These are phyloP conservation scores for Aurelia sp. DNA, from an alignment of 30 jellyfish, hydroid and myxozoan genomes.

Conservation along the genomic window DNA sequence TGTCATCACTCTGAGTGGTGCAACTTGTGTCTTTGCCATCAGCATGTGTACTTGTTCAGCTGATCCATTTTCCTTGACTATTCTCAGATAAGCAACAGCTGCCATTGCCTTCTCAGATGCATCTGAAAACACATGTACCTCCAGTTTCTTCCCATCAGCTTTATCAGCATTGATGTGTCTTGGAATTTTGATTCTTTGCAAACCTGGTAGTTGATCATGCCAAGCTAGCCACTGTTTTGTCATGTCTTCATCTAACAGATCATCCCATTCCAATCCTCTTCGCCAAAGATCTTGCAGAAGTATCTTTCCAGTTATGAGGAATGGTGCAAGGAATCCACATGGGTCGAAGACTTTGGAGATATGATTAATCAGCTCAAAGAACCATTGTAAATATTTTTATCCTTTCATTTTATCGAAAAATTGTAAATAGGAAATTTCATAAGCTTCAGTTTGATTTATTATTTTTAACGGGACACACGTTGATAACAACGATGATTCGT, in stretches of 20 bases:
- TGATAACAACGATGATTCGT: no score
- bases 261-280: conserved; percentile 64
- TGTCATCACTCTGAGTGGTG: conserved; percentile 4
- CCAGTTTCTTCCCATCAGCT: conserved; percentile 32
- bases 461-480: no score
- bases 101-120: conserved; percentile 71
- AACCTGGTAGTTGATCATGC: conserved; percentile 32
- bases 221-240: conserved; percentile 30
- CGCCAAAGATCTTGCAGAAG: conserved; percentile 48
- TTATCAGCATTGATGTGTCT: conserved; percentile 26
- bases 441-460: no score
- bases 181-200: conserved; percentile 33
- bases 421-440: no score
- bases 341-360: conserved; percentile 66
- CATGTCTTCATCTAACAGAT: conserved; percentile 41
- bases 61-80: conserved; percentile 29
- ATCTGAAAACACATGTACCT: conserved; percentile 55
- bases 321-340: conserved; percentile 59
- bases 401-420: no score
- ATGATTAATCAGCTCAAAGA: no score
- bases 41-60: conserved; percentile 5
- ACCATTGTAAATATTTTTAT: no score
- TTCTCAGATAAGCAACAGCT: conserved; percentile 47
- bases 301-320: conserved; percentile 25
- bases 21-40: conserved; percentile 44